These are phyloP conservation scores for Orius laevigatus DNA, from an alignment of 1,140 invertebrate genomes.

Conservation along the genomic window DNA sequence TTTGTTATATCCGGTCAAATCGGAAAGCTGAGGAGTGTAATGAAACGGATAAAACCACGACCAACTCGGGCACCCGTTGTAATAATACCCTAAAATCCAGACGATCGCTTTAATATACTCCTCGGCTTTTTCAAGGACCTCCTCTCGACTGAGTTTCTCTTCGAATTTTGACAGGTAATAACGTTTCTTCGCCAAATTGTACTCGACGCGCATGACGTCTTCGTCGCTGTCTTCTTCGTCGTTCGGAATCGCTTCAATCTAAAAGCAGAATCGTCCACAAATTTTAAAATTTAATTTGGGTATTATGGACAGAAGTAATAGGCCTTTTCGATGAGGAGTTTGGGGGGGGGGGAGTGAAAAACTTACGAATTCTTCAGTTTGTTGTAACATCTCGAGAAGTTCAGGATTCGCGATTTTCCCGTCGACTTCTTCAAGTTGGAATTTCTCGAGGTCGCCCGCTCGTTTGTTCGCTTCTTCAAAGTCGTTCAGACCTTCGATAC, in stretches of 20 bases:
- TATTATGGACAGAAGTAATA: constrained; percentile 3
- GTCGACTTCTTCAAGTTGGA: too few species aligned
- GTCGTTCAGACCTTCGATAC: too few species aligned
- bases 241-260: constrained; percentile 18
- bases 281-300: too few species aligned
- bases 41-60: constrained; percentile 96
- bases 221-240: not conserved
- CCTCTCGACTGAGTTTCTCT: constrained; percentile 35
- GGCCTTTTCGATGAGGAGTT: not conserved
- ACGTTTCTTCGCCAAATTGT: too few species aligned
- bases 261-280: too few species aligned
- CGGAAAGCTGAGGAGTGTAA: constrained; percentile 90
- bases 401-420: not conserved
- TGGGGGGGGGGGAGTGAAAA: not conserved
- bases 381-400: not conserved
- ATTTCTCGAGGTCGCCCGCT: too few species aligned
- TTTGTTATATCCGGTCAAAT: constrained; percentile 66
- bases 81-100: constrained; percentile 95
- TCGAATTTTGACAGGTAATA: not conserved
- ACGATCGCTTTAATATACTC: constrained; percentile 86
- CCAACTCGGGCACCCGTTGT: constrained; percentile 90
- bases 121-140: constrained; percentile 61
- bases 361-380: constrained; percentile 1
- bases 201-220: too few species aligned
- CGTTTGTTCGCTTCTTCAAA: too few species aligned